These are phyloP conservation scores for Aleiodes sp. DNA, from an alignment of 1,140 invertebrate species.

Conservation along the genomic window DNA sequence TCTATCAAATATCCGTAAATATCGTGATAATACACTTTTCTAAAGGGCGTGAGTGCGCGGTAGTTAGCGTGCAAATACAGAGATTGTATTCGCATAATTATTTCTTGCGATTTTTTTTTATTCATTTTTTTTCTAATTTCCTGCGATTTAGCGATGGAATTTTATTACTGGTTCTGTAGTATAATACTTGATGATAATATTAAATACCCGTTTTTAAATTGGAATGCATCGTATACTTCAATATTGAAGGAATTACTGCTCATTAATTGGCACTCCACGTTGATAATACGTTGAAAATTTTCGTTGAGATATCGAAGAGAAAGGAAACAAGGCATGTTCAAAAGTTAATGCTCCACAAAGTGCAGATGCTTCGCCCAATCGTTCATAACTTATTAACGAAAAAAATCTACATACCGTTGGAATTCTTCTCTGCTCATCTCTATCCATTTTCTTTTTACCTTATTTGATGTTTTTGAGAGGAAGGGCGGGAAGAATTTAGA, in stretches of 20 bases:
- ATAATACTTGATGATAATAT: too few relatives aligned
- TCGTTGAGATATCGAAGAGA: neutral
- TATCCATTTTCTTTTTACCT: neutral
- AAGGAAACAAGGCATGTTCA: neutral
- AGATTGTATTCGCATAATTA: too few relatives aligned
- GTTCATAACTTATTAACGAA: neutral
- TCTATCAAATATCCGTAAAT: too few relatives aligned
- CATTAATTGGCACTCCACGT: neutral
- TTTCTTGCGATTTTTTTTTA: too few relatives aligned
- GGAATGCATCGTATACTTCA: neutral
- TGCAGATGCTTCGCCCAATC: neutral
- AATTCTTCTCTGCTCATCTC: neutral
- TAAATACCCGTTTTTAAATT: neutral
- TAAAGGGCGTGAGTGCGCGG: too few relatives aligned
- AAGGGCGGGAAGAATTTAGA: constrained; percentile 37
- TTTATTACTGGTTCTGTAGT: neutral
- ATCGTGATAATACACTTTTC: too few relatives aligned
- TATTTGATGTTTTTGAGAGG: constrained; percentile 6
- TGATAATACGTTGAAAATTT: neutral
- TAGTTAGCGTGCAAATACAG: too few relatives aligned
- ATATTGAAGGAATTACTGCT: neutral
- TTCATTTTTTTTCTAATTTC: too few relatives aligned
- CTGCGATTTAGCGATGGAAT: too few relatives aligned
- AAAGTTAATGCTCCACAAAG: neutral
- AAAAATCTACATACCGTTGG: neutral